phyloP scores from a whole-genome alignment of 2,888 invertebrate species.

The Hypsopygia costalis region DNA sequence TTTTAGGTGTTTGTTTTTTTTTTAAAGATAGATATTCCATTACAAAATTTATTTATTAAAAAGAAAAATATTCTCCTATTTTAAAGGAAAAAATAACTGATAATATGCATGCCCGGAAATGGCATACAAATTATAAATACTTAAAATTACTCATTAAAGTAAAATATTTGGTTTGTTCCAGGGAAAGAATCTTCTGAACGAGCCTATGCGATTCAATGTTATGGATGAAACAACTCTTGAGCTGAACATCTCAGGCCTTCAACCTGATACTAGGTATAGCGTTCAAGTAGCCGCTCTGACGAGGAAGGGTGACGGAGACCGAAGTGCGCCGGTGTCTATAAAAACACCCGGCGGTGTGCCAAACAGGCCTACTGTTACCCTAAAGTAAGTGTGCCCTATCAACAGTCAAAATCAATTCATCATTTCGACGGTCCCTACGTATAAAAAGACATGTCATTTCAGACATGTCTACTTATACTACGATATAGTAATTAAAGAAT shows the following conservation, averaged over 20 bases:
- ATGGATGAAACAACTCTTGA: slow-evolving; percentile 88
- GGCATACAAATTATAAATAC: too few relatives aligned
- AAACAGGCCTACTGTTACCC: slow-evolving; percentile 88
- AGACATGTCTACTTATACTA: too few relatives aligned
- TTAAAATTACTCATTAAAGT: too few relatives aligned
- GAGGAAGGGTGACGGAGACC: slow-evolving; percentile 97
- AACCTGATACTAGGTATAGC: slow-evolving; percentile 96
- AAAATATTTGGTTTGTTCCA: slow-evolving; percentile 30
- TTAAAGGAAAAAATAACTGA: too few relatives aligned
- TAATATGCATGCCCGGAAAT: too few relatives aligned
- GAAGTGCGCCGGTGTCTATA: slow-evolving; percentile 91
- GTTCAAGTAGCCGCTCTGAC: slow-evolving; percentile 98
- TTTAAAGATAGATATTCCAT: too few relatives aligned
- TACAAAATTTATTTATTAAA: too few relatives aligned
- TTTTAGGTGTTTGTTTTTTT: too few relatives aligned
- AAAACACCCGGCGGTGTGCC: slow-evolving; percentile 97
- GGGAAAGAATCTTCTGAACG: slow-evolving; percentile 90
- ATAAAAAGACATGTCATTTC: too few relatives aligned
- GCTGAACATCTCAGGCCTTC: slow-evolving; percentile 92
- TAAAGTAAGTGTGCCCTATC: slow-evolving; percentile 82
- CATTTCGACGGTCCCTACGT: too few relatives aligned
- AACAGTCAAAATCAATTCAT: not conserved
- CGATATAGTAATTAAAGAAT: too few relatives aligned
- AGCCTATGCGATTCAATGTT: slow-evolving; percentile 93
- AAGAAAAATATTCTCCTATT: too few relatives aligned